Evolutionary conservation across 1,140 invertebrate genomes (phyloP).

Genomic region (Lycorma delicatula): DNA sequence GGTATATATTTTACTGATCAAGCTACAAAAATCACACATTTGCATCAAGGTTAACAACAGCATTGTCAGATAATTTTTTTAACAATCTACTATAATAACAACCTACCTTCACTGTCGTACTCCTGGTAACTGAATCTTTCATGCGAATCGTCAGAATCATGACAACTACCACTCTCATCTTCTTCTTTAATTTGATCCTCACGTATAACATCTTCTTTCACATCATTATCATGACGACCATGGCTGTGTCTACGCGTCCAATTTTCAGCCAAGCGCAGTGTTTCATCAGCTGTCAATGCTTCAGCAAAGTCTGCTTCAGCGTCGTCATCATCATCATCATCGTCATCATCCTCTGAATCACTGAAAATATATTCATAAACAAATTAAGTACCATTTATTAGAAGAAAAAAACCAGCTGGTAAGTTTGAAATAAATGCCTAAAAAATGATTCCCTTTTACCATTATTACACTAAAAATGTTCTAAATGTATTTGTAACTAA

Average conservation of each 20-base stretch:
- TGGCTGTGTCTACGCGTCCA: constrained; percentile 46
- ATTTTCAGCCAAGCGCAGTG: constrained; percentile 51
- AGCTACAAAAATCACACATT: no score
- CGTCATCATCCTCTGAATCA: constrained; percentile 40
- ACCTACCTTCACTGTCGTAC: constrained; percentile 52
- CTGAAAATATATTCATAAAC: constrained; percentile 27
- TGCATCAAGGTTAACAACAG: no score
- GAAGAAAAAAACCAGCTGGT: no score
- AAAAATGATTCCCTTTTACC: no score
- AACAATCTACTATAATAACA: not conserved
- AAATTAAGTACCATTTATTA: no score
- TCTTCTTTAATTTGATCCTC: constrained; percentile 27
- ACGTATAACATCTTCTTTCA: constrained; percentile 18
- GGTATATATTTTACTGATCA: no score
- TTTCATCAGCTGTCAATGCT: constrained; percentile 55
- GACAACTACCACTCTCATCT: constrained; percentile 31
- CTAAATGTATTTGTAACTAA: no score
- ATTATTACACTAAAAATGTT: no score
- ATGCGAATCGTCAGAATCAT: constrained; percentile 49
- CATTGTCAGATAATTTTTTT: no score
- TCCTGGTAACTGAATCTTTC: constrained; percentile 49
- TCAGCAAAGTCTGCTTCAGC: constrained; percentile 53
- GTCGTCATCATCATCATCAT: constrained; percentile 39
- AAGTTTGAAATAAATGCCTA: no score
- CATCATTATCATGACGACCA: constrained; percentile 18